Evolutionary conservation across 2,888 invertebrate genomes (phyloP).

Genomic region (Ceriagrion tenellum): DNA sequence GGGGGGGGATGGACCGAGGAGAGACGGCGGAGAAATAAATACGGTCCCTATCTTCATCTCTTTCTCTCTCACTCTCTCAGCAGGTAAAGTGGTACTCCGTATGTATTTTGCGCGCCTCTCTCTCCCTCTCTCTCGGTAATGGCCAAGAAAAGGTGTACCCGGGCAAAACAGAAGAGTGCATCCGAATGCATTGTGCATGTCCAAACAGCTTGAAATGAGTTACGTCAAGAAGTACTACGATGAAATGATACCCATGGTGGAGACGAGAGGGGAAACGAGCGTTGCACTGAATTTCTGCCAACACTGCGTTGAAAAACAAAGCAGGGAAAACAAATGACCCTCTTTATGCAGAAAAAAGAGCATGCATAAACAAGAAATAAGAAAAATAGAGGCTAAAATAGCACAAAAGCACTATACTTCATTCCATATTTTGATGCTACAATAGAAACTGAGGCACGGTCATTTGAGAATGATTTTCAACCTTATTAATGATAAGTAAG

Average conservation of each 20-base stretch:
- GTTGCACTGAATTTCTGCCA: no score
- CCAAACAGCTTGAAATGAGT: not conserved
- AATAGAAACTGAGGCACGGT: no score
- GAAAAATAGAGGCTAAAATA: no score
- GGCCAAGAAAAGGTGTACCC: not conserved
- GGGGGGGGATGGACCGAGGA: not conserved
- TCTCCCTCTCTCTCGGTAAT: not conserved
- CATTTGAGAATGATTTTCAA: no score
- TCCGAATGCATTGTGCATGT: not conserved
- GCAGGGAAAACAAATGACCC: no score
- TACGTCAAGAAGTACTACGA: not conserved
- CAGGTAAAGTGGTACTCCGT: not conserved
- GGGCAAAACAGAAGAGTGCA: not conserved
- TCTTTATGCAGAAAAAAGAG: no score
- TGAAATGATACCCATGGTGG: not conserved
- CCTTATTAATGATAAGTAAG: no score
- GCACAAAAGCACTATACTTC: no score
- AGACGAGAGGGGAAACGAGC: not conserved
- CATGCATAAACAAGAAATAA: no score
- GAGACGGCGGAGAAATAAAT: no score
- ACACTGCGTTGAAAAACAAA: no score
- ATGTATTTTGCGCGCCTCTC: not conserved
- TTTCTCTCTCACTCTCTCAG: not conserved
- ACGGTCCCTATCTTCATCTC: not conserved
- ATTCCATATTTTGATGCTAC: no score